Evolutionary conservation across 1,140 invertebrate genomes (phyloP).

Genomic region (Phocides pigmalion): DNA sequence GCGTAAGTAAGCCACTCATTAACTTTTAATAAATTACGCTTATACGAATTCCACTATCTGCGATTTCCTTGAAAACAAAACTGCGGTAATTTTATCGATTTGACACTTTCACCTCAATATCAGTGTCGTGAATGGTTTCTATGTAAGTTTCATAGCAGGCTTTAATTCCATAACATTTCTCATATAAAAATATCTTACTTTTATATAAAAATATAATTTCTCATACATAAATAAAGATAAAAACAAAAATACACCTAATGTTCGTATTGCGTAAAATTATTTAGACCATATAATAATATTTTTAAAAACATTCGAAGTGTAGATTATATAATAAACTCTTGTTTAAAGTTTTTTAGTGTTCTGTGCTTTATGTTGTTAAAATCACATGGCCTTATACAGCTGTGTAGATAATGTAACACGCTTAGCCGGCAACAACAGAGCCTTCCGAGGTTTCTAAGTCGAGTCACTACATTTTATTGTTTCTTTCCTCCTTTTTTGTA

Average conservation of each 20-base stretch:
- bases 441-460: too few species aligned
- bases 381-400: background rate
- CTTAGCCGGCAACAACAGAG: too few species aligned
- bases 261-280: too few species aligned
- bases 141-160: background rate
- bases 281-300: too few species aligned
- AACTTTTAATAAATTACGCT: constrained; percentile 10
- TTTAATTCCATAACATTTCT: background rate
- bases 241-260: too few species aligned
- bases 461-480: too few species aligned
- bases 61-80: constrained; percentile 72
- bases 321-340: too few species aligned
- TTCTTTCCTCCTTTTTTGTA: too few species aligned
- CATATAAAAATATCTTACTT: background rate
- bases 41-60: constrained; percentile 20
- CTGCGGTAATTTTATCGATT: constrained; percentile 85
- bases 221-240: too few species aligned
- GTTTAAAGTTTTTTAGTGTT: too few species aligned
- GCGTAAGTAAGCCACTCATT: background rate
- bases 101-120: constrained; percentile 70
- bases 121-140: constrained; percentile 56
- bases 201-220: background rate
- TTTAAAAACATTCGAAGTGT: too few species aligned
- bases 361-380: background rate
- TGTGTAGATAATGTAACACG: background rate